Conservation (phyloP, 2,113 vertebrate genomes). For the Actinemys pallida region DNA sequence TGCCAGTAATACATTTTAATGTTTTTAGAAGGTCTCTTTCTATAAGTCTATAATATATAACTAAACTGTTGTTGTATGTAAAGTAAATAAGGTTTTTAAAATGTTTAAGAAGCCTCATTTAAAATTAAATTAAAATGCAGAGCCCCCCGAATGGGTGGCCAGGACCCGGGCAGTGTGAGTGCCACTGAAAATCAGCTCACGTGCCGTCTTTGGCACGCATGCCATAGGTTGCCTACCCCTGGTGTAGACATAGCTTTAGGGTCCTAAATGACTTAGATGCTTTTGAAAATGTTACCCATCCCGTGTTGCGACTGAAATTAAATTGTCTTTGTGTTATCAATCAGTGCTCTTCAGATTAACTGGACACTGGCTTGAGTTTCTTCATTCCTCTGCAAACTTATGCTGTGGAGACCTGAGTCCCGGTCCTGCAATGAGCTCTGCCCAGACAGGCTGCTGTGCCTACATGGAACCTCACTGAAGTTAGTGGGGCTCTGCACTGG, state of each 20-base stretch:
- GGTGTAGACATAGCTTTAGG: background rate
- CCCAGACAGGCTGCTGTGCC: background rate
- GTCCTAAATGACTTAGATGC: background rate
- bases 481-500: background rate
- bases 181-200: too few relatives aligned
- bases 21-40: too few relatives aligned
- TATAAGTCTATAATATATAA: too few relatives aligned
- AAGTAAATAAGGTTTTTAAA: too few relatives aligned
- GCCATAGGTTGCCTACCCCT: too few relatives aligned
- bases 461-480: fast-evolving
- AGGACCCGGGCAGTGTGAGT: too few relatives aligned
- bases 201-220: too few relatives aligned
- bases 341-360: background rate
- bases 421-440: background rate
- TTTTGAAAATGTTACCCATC: background rate
- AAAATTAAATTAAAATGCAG: too few relatives aligned
- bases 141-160: too few relatives aligned
- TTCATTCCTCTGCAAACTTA: background rate
- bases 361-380: fast-evolving
- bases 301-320: background rate
- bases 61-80: too few relatives aligned
- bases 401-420: background rate
- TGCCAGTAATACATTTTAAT: too few relatives aligned
- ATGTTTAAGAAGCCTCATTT: too few relatives aligned
- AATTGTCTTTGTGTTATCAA: background rate